Base-by-base conservation (phyloP, 2,888 invertebrate species). In the Erpobdella octoculata region DNA sequence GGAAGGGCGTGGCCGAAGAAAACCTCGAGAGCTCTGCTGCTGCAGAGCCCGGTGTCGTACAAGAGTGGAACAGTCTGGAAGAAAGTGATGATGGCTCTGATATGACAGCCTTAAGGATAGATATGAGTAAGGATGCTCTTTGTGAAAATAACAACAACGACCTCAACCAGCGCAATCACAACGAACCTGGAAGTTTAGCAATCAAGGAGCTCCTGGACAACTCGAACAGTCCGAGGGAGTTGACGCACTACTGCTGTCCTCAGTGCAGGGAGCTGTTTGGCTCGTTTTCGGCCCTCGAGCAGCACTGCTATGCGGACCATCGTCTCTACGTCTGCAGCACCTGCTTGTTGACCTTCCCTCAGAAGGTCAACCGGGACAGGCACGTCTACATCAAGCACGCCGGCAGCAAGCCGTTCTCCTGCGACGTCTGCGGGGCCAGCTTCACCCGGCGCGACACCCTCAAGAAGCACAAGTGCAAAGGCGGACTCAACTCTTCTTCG, bases 291-390 rank as follows among this genome's bases (percentile, higher is more conserved):
- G 73, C 75, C 33, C 78, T 78, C 71, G 79, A 80, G 69, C 74
- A 72, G 0, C 81, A 81, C 74, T 78, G 79, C 67, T 77, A 75
- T 25, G 72, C 73, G 6, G 74, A 77, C 0, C 81, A 81, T 73
- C 77, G 78, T 6, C 77, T 79, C 1, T 80, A 76, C 70, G 76
- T 80, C 37, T 81, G 81, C 72, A 78, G 78, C 59, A 79, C 78
- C 72, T 81, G 81, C 74, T 78, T 78, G n/a, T 79, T 79, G 71
- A 76, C 76, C 21, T 80, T 81, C 75, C 79, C 80, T 1, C 79
- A 80, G 33, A 77, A 79, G 36, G 80, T 80, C 12, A 81, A 80
- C 72, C 75, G 80, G 35, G 81, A 81, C 71, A 77, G 80, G 2
- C 81, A 81, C 72, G 78, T 79, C 18, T 78, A 80, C 46, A 38